Conservation (phyloP, 2,113 vertebrate species). For the Elanoides forficatus region DNA sequence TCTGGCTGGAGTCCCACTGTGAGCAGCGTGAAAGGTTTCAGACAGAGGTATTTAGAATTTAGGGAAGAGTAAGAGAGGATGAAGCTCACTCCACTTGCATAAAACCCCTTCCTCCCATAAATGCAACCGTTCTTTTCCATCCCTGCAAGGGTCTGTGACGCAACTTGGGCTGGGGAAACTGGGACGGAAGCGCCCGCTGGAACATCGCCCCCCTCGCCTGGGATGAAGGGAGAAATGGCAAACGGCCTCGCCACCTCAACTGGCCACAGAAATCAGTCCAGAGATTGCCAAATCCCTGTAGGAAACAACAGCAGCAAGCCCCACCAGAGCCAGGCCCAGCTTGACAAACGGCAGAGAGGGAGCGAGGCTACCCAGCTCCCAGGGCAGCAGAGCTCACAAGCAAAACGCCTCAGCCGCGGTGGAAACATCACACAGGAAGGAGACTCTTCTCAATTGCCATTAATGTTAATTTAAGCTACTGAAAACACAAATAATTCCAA, state of each 20-base stretch:
- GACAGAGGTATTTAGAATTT: neutral
- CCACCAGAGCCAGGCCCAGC: neutral
- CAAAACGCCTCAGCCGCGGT: neutral
- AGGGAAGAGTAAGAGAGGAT: neutral
- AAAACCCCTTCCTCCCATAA: constrained; percentile 8
- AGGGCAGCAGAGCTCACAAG: neutral
- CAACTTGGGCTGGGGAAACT: constrained; percentile 34
- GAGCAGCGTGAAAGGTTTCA: neutral
- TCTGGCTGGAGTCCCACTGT: neutral
- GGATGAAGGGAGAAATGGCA: constrained; percentile 41
- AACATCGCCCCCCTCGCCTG: neutral
- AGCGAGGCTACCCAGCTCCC: neutral
- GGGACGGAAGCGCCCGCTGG: constrained; percentile 2
- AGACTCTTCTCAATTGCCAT: neutral
- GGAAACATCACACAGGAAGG: constrained; percentile 50
- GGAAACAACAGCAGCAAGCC: neutral
- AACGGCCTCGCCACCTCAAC: constrained; percentile 6
- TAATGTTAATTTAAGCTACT: neutral
- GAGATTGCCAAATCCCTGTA: constrained; percentile 40
- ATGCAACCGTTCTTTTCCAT: neutral
- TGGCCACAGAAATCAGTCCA: constrained; percentile 29
- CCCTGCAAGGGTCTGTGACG: neutral
- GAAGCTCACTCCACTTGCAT: neutral
- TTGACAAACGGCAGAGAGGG: neutral
- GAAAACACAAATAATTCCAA: constrained; percentile 45